Evolutionary conservation across 1,140 invertebrate species (phyloP), one percentile per base, ranked within the genome.

Genomic region (Lutraria rhynchaena): DNA sequence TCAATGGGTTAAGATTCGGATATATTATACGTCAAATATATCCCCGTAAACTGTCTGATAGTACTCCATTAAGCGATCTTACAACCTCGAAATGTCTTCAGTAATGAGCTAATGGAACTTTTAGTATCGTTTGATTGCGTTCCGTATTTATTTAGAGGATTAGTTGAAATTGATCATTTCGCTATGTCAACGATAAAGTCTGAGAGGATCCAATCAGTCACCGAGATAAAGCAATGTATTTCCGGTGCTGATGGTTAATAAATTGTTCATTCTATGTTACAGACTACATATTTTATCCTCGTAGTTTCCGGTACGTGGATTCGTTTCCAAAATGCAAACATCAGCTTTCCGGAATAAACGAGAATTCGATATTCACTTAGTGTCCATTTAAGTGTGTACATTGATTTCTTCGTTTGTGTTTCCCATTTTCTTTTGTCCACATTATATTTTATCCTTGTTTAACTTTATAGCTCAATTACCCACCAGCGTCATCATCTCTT

Each of bases 121-220:
- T 75, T 75, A 75, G 35, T 29, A 57, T 31, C 33, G 55, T 75
- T 46, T 75, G 55, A 75, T 75, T 75, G 57, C 41, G 29, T 61
- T 61, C 35, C 27, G 27, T 75, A 61, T 75, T 75, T 75, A 75
- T 75, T 75, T 75, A 75, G 31, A 75, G 71, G 71, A 61, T 75
- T 60, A 44, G 41, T 49, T 24, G 57, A 75, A 75, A 75, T 75
- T 75, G 71, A 75, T 75, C 71, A 75, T 75, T 75, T 75, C 57
- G 71, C 71, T 75, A 75, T 75, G 71, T 75, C 71, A 75, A 75
- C 71, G 55, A 75, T 75, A 53, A 61, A 75, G 27, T 71, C 55
- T 15, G 71, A 61, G 31, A 19, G 19, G 19, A 19, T 58, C 71
- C 71, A 61, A 75, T 75, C 55, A 71, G 19, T 61, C 55, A 35